phyloP scores from a whole-genome alignment of 2,888 invertebrate genomes.

The Willowsia nigromaculata region DNA sequence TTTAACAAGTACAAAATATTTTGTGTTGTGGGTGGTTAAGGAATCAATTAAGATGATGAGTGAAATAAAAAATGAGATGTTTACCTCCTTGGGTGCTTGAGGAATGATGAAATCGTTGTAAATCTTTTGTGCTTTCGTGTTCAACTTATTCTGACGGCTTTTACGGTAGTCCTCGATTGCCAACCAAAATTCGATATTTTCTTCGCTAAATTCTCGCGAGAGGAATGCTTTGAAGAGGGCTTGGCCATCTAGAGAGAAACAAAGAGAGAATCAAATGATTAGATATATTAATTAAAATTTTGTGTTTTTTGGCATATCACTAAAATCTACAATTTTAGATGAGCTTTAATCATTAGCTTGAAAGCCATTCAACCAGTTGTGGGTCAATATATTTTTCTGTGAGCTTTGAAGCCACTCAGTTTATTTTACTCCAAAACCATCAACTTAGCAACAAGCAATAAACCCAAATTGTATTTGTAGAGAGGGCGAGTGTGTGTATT shows the following conservation, averaged over 20 bases:
- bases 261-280: neutral
- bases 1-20: neutral
- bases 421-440: too few species aligned
- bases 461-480: neutral
- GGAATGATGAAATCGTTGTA: slow-evolving; percentile 82
- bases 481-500: neutral
- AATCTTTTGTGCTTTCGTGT: slow-evolving; percentile 81
- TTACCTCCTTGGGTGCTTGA: slow-evolving; percentile 83
- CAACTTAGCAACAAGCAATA: too few species aligned
- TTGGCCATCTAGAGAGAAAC: slow-evolving; percentile 81
- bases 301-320: neutral
- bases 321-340: neutral
- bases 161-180: slow-evolving; percentile 83
- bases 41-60: neutral
- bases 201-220: slow-evolving; percentile 83
- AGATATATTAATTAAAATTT: neutral
- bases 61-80: neutral
- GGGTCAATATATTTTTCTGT: too few species aligned
- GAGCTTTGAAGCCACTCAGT: too few species aligned
- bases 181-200: slow-evolving; percentile 84
- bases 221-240: slow-evolving; percentile 83
- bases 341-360: neutral
- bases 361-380: neutral
- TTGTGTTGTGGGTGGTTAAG: neutral
- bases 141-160: slow-evolving; percentile 80